Percentiles rank a stretch among this genome's conserved stretches.
Evolutionary conservation across 2,888 invertebrate species (phyloP).

Genomic region (Lasius fuliginosus): DNA sequence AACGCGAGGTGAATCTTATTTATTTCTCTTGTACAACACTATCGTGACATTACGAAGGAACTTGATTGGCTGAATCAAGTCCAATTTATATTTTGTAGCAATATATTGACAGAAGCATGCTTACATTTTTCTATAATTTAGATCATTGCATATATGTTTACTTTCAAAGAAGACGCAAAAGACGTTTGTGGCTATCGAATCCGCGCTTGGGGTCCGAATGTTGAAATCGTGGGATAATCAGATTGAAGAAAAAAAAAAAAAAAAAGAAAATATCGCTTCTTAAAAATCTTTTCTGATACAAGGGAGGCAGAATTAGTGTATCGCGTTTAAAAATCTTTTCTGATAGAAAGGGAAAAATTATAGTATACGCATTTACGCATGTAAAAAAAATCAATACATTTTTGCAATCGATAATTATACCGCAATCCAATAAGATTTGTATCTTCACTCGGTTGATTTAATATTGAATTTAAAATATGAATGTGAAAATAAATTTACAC

Average conservation of each 20-base stretch:
- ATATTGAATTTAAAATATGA: background rate
- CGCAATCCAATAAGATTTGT: background rate
- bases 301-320: background rate
- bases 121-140: constrained; percentile 42
- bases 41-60: constrained; percentile 61
- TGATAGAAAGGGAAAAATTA: background rate
- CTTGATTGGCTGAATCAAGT: constrained; percentile 56
- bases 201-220: background rate
- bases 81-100: constrained; percentile 55
- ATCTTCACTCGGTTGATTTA: constrained; percentile 1
- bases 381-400: background rate
- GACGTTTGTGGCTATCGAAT: background rate
- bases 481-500: background rate
- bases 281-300: background rate
- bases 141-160: constrained; percentile 31
- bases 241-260: too few species aligned
- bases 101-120: constrained; percentile 25
- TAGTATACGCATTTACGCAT: background rate
- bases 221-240: background rate
- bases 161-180: background rate
- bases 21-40: constrained; percentile 74
- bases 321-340: background rate
- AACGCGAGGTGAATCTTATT: constrained; percentile 67
- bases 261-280: background rate
- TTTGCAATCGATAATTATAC: constrained; percentile 18